A percentile compares a stretch with the other conserved stretches of the same genome.
Conservation (phyloP, 2,797 vertebrate species). For the Microhierax caerulescens region DNA sequence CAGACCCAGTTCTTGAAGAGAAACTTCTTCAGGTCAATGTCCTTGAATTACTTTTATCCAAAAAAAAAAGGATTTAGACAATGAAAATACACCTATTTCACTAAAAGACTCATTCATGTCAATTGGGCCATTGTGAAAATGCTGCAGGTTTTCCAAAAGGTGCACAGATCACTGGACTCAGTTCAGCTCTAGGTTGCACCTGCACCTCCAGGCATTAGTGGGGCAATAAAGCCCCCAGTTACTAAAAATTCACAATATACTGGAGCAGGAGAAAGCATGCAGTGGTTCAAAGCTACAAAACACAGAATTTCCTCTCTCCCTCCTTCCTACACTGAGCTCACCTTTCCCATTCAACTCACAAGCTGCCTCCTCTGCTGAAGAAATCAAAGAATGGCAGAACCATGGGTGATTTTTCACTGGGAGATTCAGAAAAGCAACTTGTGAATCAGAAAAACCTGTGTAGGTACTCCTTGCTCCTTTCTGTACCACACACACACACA, state of each 20-base stretch:
- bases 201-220: not conserved
- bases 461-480: not conserved
- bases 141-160: not conserved
- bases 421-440: not conserved
- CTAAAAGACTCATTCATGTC: not conserved
- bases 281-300: not conserved
- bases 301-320: not conserved
- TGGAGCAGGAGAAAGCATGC: not conserved
- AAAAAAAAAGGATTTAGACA: not conserved
- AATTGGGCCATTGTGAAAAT: not conserved
- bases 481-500: not conserved
- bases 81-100: not conserved
- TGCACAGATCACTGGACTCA: not conserved
- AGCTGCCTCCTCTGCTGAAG: not conserved
- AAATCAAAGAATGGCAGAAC: not conserved
- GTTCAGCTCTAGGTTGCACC: not conserved
- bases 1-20: not conserved
- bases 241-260: not conserved
- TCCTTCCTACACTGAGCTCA: not conserved
- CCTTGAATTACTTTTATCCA: not conserved
- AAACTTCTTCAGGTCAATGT: not conserved
- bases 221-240: not conserved
- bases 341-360: not conserved
- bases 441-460: not conserved
- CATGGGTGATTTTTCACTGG: not conserved